These are phyloP conservation scores for Eupithecia subfuscata DNA, from an alignment of 2,888 invertebrate species.

Conservation along the genomic window DNA sequence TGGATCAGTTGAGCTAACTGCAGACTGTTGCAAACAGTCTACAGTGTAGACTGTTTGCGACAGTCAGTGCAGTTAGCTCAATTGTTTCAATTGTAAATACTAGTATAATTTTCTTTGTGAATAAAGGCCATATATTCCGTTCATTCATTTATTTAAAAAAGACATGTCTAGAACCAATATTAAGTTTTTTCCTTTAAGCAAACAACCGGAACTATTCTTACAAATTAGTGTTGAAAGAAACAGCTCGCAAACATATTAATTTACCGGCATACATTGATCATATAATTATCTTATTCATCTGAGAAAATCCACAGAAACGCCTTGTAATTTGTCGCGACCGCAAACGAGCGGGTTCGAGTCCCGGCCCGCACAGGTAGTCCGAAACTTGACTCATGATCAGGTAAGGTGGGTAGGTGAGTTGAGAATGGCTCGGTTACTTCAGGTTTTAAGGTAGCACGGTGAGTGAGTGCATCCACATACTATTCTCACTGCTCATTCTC, in stretches of 20 bases:
- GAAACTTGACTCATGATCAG: constrained; percentile 28
- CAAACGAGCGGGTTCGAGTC: constrained; percentile 40
- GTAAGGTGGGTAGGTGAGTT: not conserved
- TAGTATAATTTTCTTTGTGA: too few relatives aligned
- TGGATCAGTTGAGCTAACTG: too few relatives aligned
- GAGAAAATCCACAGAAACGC: constrained; percentile 50
- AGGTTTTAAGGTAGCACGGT: not conserved
- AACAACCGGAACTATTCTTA: not conserved
- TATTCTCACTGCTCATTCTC: too few relatives aligned
- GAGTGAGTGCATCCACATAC: too few relatives aligned
- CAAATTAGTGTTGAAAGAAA: constrained; percentile 1
- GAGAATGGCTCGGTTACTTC: constrained; percentile 19
- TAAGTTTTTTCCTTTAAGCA: not conserved
- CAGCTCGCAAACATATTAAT: constrained; percentile 19
- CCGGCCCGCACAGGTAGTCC: constrained; percentile 33
- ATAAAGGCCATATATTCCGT: too few relatives aligned
- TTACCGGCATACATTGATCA: constrained; percentile 23
- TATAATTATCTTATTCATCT: constrained; percentile 39
- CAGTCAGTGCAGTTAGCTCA: too few relatives aligned
- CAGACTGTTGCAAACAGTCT: too few relatives aligned
- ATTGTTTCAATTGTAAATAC: too few relatives aligned
- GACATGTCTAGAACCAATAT: not conserved
- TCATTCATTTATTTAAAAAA: not conserved
- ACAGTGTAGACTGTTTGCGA: too few relatives aligned
- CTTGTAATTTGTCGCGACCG: constrained; percentile 52